A percentile compares a stretch with the other conserved stretches of the same genome.
These are phyloP conservation scores for Myodes glareolus DNA, from an alignment of 2,113 vertebrate species.

Conservation along the genomic window DNA sequence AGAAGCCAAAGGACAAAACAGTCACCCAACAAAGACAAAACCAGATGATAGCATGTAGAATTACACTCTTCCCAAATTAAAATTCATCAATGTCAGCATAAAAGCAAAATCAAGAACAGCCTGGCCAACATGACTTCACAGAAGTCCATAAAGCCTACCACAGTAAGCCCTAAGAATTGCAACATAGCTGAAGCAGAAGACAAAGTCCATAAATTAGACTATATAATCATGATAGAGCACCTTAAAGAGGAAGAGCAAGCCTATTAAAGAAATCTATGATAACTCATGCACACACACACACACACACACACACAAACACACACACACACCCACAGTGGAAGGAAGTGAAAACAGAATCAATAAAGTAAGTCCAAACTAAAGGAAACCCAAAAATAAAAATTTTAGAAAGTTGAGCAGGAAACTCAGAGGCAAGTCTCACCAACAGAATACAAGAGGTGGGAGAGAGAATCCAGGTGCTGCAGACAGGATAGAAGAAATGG, in stretches of 20 bases:
- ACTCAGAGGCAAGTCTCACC: background rate
- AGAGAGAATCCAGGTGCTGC: background rate
- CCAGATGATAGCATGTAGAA: background rate
- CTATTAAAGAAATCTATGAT: background rate
- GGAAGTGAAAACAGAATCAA: no score
- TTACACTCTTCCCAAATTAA: background rate
- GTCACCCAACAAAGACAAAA: background rate
- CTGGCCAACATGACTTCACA: no score
- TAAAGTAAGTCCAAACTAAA: no score
- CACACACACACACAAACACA: no score
- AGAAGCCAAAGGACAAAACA: background rate
- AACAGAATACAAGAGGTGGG: background rate
- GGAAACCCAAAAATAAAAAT: background rate
- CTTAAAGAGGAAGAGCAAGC: background rate
- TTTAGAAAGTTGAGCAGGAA: background rate
- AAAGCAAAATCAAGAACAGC: background rate
- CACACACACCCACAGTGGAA: background rate
- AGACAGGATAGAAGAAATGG: background rate
- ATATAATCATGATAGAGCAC: no score
- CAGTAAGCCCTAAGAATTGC: background rate
- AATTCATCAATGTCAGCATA: background rate
- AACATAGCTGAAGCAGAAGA: background rate
- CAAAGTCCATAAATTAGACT: background rate
- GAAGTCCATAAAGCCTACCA: background rate
- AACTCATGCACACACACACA: no score